Percentiles rank a stretch among this genome's conserved stretches.
These are phyloP conservation scores for Tarsius wallacei DNA, from an alignment of 2,797 vertebrate species.

Conservation along the genomic window DNA sequence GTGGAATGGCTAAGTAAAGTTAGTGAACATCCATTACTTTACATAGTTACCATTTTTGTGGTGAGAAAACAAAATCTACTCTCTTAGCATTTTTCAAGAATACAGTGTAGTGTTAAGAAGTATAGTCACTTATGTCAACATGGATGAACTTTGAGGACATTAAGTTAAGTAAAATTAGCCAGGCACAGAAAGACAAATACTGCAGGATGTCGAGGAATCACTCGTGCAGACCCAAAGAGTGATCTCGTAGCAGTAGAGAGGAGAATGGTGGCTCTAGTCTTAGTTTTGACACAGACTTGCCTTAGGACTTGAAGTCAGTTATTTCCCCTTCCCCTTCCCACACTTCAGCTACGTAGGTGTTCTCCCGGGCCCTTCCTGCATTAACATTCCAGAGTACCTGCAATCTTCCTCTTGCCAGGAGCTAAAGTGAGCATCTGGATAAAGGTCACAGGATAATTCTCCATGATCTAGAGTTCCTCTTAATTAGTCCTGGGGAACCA, in stretches of 20 bases:
- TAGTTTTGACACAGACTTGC: conserved; percentile 10
- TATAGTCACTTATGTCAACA: background rate
- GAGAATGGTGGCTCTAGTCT: background rate
- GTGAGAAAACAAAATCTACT: background rate
- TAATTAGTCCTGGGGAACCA: conserved; percentile 5
- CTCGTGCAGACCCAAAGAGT: background rate
- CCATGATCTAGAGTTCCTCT: conserved; percentile 16
- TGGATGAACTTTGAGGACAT: background rate
- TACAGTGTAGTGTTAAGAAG: background rate
- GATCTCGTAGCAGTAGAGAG: background rate
- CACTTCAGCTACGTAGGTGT: background rate
- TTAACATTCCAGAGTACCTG: background rate
- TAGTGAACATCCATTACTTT: background rate
- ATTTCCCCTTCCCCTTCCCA: background rate
- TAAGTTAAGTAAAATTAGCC: conserved; percentile 7
- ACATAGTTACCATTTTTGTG: conserved; percentile 15
- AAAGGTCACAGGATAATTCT: conserved; percentile 46
- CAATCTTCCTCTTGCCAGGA: background rate
- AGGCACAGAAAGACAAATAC: background rate
- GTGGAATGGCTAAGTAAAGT: background rate
- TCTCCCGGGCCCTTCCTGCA: background rate
- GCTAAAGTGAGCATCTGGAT: conserved; percentile 10
- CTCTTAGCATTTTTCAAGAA: background rate
- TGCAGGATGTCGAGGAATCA: background rate
- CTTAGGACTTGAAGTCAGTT: conserved; percentile 1